Percentiles rank a stretch among this genome's conserved stretches.
phyloP scores from a whole-genome alignment of 1,140 invertebrate genomes.

The Choristoneura fumiferana region DNA sequence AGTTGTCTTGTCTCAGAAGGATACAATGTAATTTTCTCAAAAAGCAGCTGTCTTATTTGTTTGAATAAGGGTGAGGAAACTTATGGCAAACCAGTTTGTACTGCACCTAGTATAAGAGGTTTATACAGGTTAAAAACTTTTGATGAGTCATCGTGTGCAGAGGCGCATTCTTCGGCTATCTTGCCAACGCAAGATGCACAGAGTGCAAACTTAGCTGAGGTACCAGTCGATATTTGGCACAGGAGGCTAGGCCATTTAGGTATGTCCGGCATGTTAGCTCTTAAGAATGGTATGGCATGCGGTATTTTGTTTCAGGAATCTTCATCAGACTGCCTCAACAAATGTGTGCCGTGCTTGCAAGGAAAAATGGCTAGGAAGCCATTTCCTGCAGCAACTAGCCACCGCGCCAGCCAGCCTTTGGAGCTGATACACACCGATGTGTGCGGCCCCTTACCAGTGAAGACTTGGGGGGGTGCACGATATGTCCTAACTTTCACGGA shows the following conservation, averaged over 20 bases:
- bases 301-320: constrained; percentile 1
- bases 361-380: constrained; percentile 15
- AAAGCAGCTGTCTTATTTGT: not conserved
- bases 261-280: not conserved
- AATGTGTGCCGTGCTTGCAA: constrained; percentile 16
- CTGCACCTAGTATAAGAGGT: not conserved
- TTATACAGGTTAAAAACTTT: not conserved
- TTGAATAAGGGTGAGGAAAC: not conserved
- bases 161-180: constrained; percentile 12
- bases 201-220: not conserved
- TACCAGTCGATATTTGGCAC: not conserved
- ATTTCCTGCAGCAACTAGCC: not conserved
- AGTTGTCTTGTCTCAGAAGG: not conserved
- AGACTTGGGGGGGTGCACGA: constrained; percentile 21
- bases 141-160: not conserved
- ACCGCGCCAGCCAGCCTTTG: not conserved
- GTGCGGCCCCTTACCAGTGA: not conserved
- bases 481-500: constrained; percentile 55
- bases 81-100: constrained; percentile 1
- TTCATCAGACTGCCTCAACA: not conserved
- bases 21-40: constrained; percentile 9
- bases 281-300: not conserved
- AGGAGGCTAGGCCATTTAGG: not conserved
- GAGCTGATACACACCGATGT: constrained; percentile 18
- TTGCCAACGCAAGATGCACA: constrained; percentile 2